These are phyloP conservation scores for Drosophila birchii DNA, from an alignment of 2,888 invertebrate genomes.

Conservation along the genomic window DNA sequence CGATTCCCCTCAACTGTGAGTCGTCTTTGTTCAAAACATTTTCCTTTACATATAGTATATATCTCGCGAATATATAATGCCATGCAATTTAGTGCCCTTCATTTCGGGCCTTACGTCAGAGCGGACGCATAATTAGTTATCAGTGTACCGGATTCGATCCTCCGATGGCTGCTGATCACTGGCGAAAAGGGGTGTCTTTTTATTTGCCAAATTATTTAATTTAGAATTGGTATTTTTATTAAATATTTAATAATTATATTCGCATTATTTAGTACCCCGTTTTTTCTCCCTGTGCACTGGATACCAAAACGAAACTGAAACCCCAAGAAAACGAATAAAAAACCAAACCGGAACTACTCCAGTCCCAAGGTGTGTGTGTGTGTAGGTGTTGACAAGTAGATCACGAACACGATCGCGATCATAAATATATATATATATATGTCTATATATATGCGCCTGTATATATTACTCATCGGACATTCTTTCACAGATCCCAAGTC, in stretches of 20 bases:
- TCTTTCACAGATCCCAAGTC: constrained; percentile 10
- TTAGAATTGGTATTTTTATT: background rate
- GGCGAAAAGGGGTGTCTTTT: constrained; percentile 10
- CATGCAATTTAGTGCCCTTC: constrained; percentile 57
- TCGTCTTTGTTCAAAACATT: constrained; percentile 50
- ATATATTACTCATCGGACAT: constrained; percentile 20
- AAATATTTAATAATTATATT: too few species aligned
- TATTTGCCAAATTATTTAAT: background rate
- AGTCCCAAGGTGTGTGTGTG: constrained; percentile 48
- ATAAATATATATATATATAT: background rate
- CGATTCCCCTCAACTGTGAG: background rate
- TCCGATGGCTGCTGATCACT: constrained; percentile 53
- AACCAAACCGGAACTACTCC: constrained; percentile 62
- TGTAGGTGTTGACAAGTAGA: constrained; percentile 78
- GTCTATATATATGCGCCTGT: background rate
- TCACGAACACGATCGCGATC: constrained; percentile 63
- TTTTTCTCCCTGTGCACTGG: constrained; percentile 4
- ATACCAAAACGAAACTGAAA: constrained; percentile 47
- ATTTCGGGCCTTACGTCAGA: constrained; percentile 42
- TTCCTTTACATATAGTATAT: constrained; percentile 39
- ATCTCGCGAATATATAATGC: background rate
- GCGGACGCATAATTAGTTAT: constrained; percentile 66
- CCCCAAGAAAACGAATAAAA: background rate
- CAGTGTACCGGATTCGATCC: constrained; percentile 43
- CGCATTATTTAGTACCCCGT: too few species aligned